These are phyloP conservation scores for Cotesia chilonis DNA, from an alignment of 1,140 invertebrate species.

Conservation along the genomic window DNA sequence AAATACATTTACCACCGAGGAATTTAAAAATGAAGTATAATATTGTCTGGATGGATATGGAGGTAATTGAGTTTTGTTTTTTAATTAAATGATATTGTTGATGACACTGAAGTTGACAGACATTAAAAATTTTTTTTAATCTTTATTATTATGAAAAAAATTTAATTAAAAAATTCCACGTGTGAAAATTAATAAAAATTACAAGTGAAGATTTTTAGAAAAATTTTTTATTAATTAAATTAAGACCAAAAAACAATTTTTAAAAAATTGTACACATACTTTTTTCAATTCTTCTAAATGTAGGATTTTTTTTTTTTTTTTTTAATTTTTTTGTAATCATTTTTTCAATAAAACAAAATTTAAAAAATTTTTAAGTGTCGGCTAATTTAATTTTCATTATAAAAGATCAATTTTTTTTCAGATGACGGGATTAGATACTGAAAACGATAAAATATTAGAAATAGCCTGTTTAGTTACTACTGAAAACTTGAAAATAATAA, in stretches of 20 bases:
- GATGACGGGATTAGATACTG: conserved; percentile 74
- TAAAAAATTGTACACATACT: too few relatives aligned
- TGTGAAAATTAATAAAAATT: too few relatives aligned
- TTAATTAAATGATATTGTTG: too few relatives aligned
- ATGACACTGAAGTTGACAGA: too few relatives aligned
- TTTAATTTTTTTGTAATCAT: too few relatives aligned
- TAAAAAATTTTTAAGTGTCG: too few relatives aligned
- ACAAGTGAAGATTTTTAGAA: too few relatives aligned
- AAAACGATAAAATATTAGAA: conserved; percentile 85
- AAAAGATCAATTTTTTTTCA: conserved; percentile 36
- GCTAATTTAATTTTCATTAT: background rate
- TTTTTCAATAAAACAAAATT: too few relatives aligned
- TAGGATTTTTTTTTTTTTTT: too few relatives aligned
- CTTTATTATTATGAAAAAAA: background rate
- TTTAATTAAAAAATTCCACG: too few relatives aligned
- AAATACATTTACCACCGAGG: background rate
- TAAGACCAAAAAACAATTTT: background rate
- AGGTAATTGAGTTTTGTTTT: conserved; percentile 41
- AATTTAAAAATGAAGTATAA: conserved; percentile 22
- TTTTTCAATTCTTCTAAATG: too few relatives aligned
- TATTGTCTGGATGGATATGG: conserved; percentile 57
- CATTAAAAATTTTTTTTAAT: conserved; percentile 16
- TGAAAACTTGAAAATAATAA: conserved; percentile 79
- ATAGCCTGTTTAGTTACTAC: conserved; percentile 90
- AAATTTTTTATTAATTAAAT: too few relatives aligned